Evolutionary conservation across 2,797 vertebrate species (phyloP).

Genomic region (Tapera naevia): DNA sequence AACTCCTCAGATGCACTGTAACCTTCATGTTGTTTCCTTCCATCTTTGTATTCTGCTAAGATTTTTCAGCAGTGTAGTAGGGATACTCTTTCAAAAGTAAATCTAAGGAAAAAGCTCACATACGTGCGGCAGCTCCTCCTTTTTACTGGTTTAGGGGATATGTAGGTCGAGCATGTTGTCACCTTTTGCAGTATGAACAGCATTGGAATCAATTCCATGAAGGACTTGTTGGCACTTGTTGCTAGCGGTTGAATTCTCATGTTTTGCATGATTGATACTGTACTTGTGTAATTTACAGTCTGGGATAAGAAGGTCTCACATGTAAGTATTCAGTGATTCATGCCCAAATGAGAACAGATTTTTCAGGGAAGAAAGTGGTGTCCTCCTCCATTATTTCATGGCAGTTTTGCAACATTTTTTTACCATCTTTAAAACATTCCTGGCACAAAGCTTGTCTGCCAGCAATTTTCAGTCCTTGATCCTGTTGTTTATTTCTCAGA

Average conservation of each 20-base stretch:
- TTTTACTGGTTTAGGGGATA: neutral
- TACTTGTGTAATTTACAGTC: neutral
- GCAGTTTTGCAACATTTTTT: neutral
- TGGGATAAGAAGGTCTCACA: neutral
- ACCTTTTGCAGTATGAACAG: neutral
- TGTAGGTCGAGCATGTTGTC: neutral
- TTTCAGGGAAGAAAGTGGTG: neutral
- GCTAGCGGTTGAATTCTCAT: neutral
- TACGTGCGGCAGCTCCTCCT: neutral
- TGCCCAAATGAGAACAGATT: slow-evolving; percentile 4
- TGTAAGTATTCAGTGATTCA: neutral
- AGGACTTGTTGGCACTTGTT: neutral
- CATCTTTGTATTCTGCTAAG: neutral
- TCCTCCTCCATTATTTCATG: slow-evolving; percentile 1
- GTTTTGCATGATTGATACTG: neutral
- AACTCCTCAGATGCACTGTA: neutral
- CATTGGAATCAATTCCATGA: neutral
- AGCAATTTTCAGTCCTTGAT: slow-evolving; percentile 20
- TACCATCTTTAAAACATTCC: slow-evolving; percentile 30
- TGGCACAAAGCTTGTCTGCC: slow-evolving; percentile 29
- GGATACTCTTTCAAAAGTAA: neutral
- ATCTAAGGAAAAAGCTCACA: neutral
- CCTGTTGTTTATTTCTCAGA: slow-evolving; percentile 34
- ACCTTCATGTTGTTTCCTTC: neutral
- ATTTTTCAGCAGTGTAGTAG: neutral